Conservation (phyloP, 2,113 vertebrate species). For the Arothron firmamentum region DNA sequence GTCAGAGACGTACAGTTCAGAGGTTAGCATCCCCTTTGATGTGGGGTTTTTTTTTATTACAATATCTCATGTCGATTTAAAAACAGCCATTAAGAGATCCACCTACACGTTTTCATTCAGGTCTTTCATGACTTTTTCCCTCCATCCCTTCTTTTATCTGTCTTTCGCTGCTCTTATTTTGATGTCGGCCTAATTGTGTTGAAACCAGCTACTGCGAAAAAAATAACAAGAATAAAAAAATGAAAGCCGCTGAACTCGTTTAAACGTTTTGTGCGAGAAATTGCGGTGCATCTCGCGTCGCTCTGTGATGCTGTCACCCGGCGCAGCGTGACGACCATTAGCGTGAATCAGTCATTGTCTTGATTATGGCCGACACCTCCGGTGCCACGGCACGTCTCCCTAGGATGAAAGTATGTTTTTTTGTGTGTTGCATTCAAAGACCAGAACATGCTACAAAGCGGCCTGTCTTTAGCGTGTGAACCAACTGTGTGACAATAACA, state of each 20-base stretch:
- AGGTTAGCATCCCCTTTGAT: too few relatives aligned
- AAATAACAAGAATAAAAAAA: slow-evolving; percentile 26
- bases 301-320: slow-evolving; percentile 63
- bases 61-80: too few relatives aligned
- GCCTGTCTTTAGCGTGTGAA: slow-evolving; percentile 16
- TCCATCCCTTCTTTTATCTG: neutral
- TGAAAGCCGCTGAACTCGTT: slow-evolving; percentile 27
- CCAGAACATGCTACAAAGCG: slow-evolving; percentile 17
- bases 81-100: neutral
- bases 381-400: slow-evolving; percentile 33
- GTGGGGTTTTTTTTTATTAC: too few relatives aligned
- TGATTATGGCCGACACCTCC: slow-evolving; percentile 40
- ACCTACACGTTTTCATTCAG: slow-evolving; percentile 12
- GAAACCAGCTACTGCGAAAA: slow-evolving; percentile 24
- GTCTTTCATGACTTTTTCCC: neutral
- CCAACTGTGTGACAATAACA: neutral
- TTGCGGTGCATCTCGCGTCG: slow-evolving; percentile 41
- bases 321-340: slow-evolving; percentile 57
- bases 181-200: slow-evolving; percentile 25
- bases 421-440: slow-evolving; percentile 19
- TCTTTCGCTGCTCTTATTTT: slow-evolving; percentile 23
- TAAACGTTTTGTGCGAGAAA: slow-evolving; percentile 35
- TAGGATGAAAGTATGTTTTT: slow-evolving; percentile 23
- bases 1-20: too few relatives aligned
- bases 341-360: slow-evolving; percentile 62